Evolutionary conservation across 2,888 invertebrate species (phyloP).

Genomic region (Lypha dubia): DNA sequence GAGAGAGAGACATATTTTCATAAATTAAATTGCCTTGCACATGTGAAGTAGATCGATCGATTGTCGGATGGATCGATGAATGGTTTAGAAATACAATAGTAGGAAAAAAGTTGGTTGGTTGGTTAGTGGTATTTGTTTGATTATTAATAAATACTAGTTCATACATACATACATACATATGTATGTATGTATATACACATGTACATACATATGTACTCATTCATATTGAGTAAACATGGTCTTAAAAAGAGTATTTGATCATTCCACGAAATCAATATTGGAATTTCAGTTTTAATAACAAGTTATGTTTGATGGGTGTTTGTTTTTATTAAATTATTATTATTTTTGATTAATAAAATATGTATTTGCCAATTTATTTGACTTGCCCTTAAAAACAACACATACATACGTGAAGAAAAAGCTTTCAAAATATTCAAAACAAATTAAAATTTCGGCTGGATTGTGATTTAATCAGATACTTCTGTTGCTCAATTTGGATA

Average conservation of each 20-base stretch:
- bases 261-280: constrained; percentile 15
- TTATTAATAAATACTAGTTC: too few species aligned
- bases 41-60: neutral
- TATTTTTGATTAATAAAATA: constrained; percentile 3
- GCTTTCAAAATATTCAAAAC: neutral
- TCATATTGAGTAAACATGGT: constrained; percentile 31
- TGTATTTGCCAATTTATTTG: constrained; percentile 32
- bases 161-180: too few species aligned
- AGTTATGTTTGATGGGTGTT: constrained; percentile 17
- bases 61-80: neutral
- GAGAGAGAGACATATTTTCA: neutral
- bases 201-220: too few species aligned
- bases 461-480: neutral
- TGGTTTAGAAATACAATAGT: neutral
- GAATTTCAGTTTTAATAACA: constrained; percentile 34
- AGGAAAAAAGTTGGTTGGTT: neutral
- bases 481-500: neutral
- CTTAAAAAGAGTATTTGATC: constrained; percentile 11
- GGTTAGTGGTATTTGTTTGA: too few species aligned
- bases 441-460: neutral
- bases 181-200: too few species aligned
- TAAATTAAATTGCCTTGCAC: constrained; percentile 12
- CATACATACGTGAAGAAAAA: neutral
- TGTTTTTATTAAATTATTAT: neutral
- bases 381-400: constrained; percentile 1